These are phyloP conservation scores for Rallus limicola DNA, from an alignment of 2,113 vertebrate genomes.

Conservation along the genomic window DNA sequence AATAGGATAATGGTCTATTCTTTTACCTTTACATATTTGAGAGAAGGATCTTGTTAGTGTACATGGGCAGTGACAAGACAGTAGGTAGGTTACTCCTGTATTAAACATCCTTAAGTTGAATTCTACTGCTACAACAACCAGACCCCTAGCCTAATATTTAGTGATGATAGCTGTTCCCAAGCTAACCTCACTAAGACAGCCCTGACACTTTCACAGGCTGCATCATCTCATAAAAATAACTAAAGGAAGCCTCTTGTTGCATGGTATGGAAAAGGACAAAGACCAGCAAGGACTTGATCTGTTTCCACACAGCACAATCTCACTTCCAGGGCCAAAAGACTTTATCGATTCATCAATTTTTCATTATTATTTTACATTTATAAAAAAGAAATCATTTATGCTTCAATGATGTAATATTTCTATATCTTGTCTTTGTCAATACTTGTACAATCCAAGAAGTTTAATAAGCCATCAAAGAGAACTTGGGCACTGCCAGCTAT, in stretches of 20 bases:
- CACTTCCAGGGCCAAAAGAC: neutral
- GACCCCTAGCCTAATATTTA: neutral
- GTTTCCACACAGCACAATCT: neutral
- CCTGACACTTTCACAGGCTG: neutral
- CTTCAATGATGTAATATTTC: neutral
- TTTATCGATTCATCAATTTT: neutral
- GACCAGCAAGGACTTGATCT: neutral
- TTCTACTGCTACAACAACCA: neutral
- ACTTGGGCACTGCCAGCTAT: neutral
- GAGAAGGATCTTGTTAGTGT: neutral
- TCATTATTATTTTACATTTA: neutral
- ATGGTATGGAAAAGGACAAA: neutral
- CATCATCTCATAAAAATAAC: neutral
- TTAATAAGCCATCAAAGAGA: neutral
- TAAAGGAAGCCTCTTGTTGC: neutral
- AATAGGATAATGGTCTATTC: neutral
- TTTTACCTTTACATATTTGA: neutral
- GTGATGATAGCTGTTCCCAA: neutral
- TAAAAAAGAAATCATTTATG: neutral
- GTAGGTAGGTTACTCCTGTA: neutral
- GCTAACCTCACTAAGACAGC: neutral
- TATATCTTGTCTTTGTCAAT: neutral
- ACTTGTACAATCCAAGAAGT: neutral
- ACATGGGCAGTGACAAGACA: neutral
- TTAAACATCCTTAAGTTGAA: neutral